A percentile compares a stretch with the other conserved stretches of the same genome.
These are phyloP conservation scores for Lepidonotus clava DNA, from an alignment of 2,888 invertebrate genomes.

Conservation along the genomic window DNA sequence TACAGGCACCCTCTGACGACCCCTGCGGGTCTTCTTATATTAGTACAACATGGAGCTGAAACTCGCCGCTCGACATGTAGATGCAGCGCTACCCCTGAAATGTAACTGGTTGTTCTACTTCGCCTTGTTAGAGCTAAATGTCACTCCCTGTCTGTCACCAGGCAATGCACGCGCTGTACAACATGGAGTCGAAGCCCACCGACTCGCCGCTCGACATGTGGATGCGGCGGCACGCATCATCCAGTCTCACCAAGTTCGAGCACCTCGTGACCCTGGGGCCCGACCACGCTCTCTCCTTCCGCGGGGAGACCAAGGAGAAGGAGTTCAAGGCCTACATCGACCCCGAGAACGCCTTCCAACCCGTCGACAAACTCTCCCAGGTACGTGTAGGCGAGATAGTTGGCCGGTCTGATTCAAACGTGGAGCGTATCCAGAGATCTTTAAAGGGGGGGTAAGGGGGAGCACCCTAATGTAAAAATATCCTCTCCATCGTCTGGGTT, in stretches of 20 bases:
- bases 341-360: conserved; percentile 91
- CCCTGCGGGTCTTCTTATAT: no score
- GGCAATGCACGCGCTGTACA: conserved; percentile 96
- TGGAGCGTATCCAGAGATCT: no score
- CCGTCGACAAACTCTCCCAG: conserved; percentile 96
- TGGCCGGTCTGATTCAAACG: no score
- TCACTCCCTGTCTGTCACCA: conserved; percentile 87
- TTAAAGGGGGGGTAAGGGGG: no score
- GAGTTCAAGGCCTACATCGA: conserved; percentile 97
- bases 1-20: no score
- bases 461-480: no score
- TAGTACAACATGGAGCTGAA: no score
- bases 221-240: conserved; percentile 92
- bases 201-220: conserved; percentile 94
- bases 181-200: conserved; percentile 87
- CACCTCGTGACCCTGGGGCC: conserved; percentile 82
- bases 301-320: conserved; percentile 90
- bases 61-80: no score
- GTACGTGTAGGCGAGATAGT: conserved; percentile 80
- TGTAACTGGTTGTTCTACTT: no score
- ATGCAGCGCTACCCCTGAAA: no score
- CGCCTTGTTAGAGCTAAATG: conserved; percentile 75
- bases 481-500: no score
- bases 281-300: conserved; percentile 89
- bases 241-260: conserved; percentile 91